Conservation (phyloP, 1,140 invertebrate species). For the Habropoda laboriosa region DNA sequence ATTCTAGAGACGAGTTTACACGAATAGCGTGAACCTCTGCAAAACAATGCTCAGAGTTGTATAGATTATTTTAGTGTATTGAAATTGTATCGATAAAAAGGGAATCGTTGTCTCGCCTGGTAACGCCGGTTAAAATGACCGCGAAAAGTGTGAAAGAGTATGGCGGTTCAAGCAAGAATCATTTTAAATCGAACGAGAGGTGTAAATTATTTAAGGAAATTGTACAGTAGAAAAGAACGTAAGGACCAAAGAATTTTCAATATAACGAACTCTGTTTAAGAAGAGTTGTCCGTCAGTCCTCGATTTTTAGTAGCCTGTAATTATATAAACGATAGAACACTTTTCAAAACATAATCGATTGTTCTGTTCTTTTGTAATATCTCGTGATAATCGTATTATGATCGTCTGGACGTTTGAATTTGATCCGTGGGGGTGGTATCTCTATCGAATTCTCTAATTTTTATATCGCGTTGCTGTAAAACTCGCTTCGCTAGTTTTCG, state of each 20-base stretch:
- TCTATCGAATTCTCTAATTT: constrained; percentile 42
- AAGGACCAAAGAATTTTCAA: constrained; percentile 49
- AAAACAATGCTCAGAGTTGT: neutral
- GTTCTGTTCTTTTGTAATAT: constrained; percentile 9
- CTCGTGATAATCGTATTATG: neutral
- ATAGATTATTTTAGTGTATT: constrained; percentile 23
- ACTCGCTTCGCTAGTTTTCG: constrained; percentile 33
- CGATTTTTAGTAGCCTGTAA: constrained; percentile 14
- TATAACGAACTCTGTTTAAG: neutral
- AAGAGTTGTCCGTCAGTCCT: constrained; percentile 2
- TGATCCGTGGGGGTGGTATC: neutral
- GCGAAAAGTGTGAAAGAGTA: too few relatives aligned
- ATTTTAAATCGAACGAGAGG: neutral
- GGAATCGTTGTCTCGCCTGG: neutral
- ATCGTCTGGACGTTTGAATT: neutral
- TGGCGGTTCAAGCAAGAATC: neutral
- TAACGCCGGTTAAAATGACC: neutral
- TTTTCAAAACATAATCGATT: neutral
- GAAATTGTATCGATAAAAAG: neutral
- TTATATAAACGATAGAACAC: neutral
- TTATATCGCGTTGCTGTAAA: constrained; percentile 45
- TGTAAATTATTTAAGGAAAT: constrained; percentile 16
- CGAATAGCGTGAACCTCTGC: neutral
- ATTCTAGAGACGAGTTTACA: constrained; percentile 1
- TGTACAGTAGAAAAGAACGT: constrained; percentile 40